These are phyloP conservation scores for Pseudomugil gertrudae DNA, from an alignment of 2,797 vertebrate species.

Conservation along the genomic window DNA sequence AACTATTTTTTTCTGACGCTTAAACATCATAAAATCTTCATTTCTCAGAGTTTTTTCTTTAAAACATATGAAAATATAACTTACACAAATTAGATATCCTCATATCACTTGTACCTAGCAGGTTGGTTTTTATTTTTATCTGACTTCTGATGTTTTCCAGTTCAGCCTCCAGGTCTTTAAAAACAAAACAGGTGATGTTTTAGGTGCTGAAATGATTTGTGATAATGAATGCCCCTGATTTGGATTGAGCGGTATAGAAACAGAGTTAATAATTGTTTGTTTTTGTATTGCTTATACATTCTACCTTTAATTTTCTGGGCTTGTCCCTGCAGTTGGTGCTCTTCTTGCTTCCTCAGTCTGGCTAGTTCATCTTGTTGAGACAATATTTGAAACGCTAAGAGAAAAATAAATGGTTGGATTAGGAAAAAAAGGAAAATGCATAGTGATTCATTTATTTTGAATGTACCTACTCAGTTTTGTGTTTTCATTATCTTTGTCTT, in stretches of 20 bases:
- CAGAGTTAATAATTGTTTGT: neutral
- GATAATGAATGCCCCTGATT: too few species aligned
- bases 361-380: slow-evolving; percentile 28
- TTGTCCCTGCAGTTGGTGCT: neutral
- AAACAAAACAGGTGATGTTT: neutral
- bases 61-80: slow-evolving; percentile 7
- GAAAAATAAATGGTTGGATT: neutral
- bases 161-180: slow-evolving; percentile 52
- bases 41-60: neutral
- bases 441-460: neutral
- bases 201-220: neutral
- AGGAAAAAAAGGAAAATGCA: neutral
- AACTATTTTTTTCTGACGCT: neutral
- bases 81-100: slow-evolving; percentile 43
- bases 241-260: neutral
- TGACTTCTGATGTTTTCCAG: slow-evolving; percentile 30
- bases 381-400: slow-evolving; percentile 47
- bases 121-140: slow-evolving; percentile 28
- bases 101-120: slow-evolving; percentile 4
- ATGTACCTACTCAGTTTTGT: slow-evolving; percentile 55
- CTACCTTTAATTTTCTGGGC: slow-evolving; percentile 41
- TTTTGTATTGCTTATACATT: neutral
- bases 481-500: slow-evolving; percentile 43
- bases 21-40: neutral
- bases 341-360: slow-evolving; percentile 29